phyloP scores from a whole-genome alignment of 2,797 vertebrate genomes.

The Meda fulgida region DNA sequence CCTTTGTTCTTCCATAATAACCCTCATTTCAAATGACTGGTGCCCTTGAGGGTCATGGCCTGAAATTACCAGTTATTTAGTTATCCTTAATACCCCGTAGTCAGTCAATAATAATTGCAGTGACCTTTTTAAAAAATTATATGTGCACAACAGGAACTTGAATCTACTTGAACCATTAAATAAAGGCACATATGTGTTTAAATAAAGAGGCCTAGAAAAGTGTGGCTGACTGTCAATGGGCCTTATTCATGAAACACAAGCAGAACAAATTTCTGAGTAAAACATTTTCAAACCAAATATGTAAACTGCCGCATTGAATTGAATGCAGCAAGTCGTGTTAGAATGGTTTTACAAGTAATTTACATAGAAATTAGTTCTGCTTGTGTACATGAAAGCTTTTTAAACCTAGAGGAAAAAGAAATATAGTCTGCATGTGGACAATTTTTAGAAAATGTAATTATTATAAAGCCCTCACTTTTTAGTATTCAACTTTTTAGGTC shows the following conservation, averaged over 20 bases:
- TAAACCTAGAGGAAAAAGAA: background rate
- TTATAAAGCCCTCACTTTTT: background rate
- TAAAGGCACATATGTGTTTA: background rate
- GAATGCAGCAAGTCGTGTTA: background rate
- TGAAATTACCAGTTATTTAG: conserved; percentile 1
- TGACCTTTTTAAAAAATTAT: background rate
- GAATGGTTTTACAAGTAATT: background rate
- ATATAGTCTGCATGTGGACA: background rate
- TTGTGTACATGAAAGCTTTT: background rate
- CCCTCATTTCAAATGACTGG: background rate
- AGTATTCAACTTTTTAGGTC: background rate
- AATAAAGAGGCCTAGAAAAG: background rate
- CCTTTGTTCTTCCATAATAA: conserved; percentile 5
- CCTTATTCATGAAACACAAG: conserved; percentile 1
- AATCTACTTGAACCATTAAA: conserved; percentile 8
- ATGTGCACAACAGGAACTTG: background rate
- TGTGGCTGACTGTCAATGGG: conserved; percentile 1
- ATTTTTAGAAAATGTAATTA: background rate
- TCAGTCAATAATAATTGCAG: conserved; percentile 14
- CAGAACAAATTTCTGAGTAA: background rate
- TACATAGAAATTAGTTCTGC: background rate
- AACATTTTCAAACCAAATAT: conserved; percentile 6
- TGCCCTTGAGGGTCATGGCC: conserved; percentile 1
- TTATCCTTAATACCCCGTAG: background rate
- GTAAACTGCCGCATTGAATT: background rate